phyloP scores from a whole-genome alignment of 2,113 vertebrate species.

The Clupea harengus region DNA sequence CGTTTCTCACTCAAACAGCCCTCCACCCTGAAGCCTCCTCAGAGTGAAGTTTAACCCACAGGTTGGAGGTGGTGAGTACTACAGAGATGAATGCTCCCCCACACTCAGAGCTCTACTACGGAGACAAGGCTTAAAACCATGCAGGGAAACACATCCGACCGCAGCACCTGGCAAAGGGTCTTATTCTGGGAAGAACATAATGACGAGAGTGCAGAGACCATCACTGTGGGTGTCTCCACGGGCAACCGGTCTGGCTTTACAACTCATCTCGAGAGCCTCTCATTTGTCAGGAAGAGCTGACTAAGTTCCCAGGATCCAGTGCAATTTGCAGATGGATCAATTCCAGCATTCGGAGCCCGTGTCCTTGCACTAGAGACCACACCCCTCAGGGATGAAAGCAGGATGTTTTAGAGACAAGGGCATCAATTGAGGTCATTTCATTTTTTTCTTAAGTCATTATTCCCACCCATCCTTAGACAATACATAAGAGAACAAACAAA shows the following conservation, averaged over 20 bases:
- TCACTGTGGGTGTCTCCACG: not conserved
- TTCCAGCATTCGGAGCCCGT: not conserved
- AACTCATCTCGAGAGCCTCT: not conserved
- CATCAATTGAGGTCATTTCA: not conserved
- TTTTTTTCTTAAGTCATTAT: not conserved
- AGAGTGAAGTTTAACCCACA: not conserved
- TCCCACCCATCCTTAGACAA: not conserved
- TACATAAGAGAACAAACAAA: not conserved
- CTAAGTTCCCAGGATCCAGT: not conserved
- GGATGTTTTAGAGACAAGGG: not conserved
- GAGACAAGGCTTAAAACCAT: too few relatives aligned
- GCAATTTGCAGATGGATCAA: not conserved
- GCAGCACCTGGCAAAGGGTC: not conserved
- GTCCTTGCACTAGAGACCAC: not conserved
- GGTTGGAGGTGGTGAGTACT: too few relatives aligned
- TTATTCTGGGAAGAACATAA: not conserved
- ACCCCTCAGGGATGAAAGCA: not conserved
- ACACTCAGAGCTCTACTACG: too few relatives aligned
- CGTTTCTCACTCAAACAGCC: not conserved
- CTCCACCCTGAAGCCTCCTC: not conserved
- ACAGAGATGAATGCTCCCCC: too few relatives aligned
- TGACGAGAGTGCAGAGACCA: not conserved
- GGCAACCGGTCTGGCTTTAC: not conserved
- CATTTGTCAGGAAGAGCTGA: not conserved
- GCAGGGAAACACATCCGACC: too few relatives aligned